These are phyloP conservation scores for Drosophila seguyi DNA, from an alignment of 1,140 invertebrate species.

Conservation along the genomic window DNA sequence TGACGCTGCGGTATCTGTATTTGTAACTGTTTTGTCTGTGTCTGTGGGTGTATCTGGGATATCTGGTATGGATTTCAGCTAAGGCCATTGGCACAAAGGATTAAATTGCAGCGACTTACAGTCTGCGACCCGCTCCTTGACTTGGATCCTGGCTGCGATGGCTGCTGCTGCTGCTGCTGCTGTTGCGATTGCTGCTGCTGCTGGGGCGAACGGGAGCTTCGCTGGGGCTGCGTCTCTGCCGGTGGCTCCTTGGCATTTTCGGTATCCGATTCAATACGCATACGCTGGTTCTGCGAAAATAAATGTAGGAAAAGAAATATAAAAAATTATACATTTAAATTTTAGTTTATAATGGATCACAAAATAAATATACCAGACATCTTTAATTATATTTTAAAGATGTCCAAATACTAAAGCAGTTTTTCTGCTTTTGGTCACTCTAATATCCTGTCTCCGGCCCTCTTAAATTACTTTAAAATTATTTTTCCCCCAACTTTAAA, in stretches of 20 bases:
- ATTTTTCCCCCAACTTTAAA: no score
- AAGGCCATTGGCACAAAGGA: constrained; percentile 42
- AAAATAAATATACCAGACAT: not conserved
- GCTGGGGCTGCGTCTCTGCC: constrained; percentile 35
- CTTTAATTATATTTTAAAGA: not conserved
- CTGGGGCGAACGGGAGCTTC: constrained; percentile 54
- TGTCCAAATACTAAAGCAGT: not conserved
- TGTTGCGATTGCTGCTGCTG: constrained; percentile 64
- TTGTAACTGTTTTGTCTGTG: constrained; percentile 6
- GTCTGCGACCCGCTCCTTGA: constrained; percentile 72
- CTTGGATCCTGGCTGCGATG: constrained; percentile 47
- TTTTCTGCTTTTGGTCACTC: not conserved
- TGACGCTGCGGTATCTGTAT: constrained; percentile 21
- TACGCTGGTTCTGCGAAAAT: constrained; percentile 80
- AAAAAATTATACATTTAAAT: not conserved
- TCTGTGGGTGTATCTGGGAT: constrained; percentile 34
- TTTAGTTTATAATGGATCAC: not conserved
- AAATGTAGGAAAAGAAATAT: not conserved
- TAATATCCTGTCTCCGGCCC: not conserved
- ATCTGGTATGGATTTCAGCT: constrained; percentile 39
- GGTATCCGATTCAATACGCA: constrained; percentile 78
- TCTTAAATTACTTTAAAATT: no score
- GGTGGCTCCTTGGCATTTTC: constrained; percentile 68
- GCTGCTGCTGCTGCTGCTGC: constrained; percentile 43
- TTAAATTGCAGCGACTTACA: constrained; percentile 75